These are phyloP conservation scores for Fregata magnificens DNA, from an alignment of 2,113 vertebrate genomes.

Conservation along the genomic window DNA sequence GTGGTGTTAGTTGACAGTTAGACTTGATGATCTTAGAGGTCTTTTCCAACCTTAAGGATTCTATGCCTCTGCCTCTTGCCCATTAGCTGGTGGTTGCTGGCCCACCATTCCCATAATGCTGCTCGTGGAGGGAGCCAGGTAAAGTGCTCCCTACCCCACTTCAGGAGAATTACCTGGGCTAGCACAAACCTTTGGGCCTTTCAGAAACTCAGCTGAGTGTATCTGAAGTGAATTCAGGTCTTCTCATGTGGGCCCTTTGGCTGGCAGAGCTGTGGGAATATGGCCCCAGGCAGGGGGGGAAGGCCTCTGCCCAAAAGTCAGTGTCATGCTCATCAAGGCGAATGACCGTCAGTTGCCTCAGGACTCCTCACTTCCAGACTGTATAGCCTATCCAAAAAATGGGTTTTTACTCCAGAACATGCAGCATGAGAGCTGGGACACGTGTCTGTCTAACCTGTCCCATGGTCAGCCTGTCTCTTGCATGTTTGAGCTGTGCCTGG, in stretches of 20 bases:
- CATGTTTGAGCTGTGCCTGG: background rate
- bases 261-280: background rate
- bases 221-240: background rate
- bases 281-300: background rate
- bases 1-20: too few relatives aligned
- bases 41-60: too few relatives aligned
- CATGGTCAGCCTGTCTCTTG: background rate
- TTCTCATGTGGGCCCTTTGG: fast-evolving
- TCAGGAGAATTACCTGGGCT: background rate
- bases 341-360: background rate
- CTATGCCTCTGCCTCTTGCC: background rate
- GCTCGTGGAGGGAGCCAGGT: fast-evolving
- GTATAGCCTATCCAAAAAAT: background rate
- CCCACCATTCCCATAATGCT: fast-evolving
- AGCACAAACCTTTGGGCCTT: background rate
- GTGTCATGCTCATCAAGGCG: fast-evolving
- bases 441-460: background rate
- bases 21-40: too few relatives aligned
- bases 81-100: background rate
- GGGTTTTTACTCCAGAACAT: background rate
- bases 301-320: background rate
- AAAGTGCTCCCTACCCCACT: background rate
- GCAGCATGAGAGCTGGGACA: background rate
- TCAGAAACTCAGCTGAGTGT: background rate
- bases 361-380: background rate